Percentiles rank a stretch among this genome's conserved stretches.
phyloP scores from a whole-genome alignment of 2,888 invertebrate genomes.

The Phymatocera aterrima region DNA sequence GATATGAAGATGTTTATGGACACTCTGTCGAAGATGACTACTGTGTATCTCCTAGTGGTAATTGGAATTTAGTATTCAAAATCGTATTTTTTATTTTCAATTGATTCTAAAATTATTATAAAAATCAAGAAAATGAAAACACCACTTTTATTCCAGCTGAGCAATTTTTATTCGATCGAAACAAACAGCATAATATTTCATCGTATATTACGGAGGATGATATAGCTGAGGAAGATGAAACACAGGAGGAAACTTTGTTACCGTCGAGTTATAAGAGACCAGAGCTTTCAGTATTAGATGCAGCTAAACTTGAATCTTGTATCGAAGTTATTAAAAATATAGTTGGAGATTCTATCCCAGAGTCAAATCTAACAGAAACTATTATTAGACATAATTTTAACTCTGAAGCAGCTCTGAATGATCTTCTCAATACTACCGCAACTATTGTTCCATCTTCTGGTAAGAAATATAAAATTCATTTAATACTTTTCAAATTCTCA shows the following conservation, averaged over 20 bases:
- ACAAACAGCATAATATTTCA: conserved; percentile 84
- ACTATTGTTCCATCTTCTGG: conserved; percentile 63
- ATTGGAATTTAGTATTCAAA: conserved; percentile 58
- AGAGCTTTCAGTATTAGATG: conserved; percentile 81
- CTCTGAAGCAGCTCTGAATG: conserved; percentile 84
- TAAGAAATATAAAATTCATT: conserved; percentile 48
- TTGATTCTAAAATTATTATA: neutral
- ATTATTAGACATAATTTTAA: conserved; percentile 86
- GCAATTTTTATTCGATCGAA: conserved; percentile 91
- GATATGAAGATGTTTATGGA: conserved; percentile 93
- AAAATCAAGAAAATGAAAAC: too few species aligned
- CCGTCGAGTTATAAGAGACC: conserved; percentile 74
- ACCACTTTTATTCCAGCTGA: conserved; percentile 74
- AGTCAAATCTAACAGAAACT: conserved; percentile 83
- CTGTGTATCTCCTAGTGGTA: conserved; percentile 92
- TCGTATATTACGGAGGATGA: conserved; percentile 84
- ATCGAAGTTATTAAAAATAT: conserved; percentile 89
- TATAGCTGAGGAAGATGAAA: conserved; percentile 83
- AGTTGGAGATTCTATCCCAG: conserved; percentile 86
- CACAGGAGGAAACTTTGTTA: conserved; percentile 65
- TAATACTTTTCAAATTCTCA: conserved; percentile 38
- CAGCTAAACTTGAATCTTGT: conserved; percentile 88
- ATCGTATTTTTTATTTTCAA: neutral
- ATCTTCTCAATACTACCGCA: conserved; percentile 79
- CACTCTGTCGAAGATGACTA: conserved; percentile 96